Conservation (phyloP, 2,113 vertebrate genomes). For the Anoura caudifer region DNA sequence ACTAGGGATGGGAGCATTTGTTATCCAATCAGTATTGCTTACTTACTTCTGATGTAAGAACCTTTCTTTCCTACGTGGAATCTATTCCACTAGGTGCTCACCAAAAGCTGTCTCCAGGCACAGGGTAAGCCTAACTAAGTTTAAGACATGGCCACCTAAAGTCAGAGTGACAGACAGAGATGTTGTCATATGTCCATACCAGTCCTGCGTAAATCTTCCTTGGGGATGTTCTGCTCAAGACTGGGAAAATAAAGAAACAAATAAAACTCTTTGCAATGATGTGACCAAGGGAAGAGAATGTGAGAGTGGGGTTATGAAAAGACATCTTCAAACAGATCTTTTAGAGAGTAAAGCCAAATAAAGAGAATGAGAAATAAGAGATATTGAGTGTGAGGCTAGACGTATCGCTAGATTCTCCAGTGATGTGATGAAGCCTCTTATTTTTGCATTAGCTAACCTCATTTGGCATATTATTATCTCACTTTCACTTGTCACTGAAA, state of each 20-base stretch:
- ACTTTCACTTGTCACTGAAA: neutral
- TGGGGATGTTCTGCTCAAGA: neutral
- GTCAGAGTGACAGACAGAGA: neutral
- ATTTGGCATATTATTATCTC: neutral
- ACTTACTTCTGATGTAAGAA: neutral
- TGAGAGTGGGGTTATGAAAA: neutral
- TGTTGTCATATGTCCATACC: rapidly evolving
- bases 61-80: neutral
- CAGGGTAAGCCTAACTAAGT: neutral
- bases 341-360: neutral
- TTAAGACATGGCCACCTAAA: neutral
- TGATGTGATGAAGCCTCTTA: neutral
- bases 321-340: neutral
- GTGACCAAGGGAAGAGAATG: neutral
- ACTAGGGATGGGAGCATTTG: neutral
- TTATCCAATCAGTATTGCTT: neutral
- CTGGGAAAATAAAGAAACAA: neutral
- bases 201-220: neutral
- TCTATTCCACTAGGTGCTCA: neutral
- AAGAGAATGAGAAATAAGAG: neutral
- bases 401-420: neutral
- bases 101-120: neutral
- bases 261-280: neutral
- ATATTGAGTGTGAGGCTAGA: neutral
- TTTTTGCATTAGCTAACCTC: neutral